Evolutionary conservation across 2,888 invertebrate species (phyloP), one percentile per base, ranked within the genome.

Genomic region (Lagria hirta): DNA sequence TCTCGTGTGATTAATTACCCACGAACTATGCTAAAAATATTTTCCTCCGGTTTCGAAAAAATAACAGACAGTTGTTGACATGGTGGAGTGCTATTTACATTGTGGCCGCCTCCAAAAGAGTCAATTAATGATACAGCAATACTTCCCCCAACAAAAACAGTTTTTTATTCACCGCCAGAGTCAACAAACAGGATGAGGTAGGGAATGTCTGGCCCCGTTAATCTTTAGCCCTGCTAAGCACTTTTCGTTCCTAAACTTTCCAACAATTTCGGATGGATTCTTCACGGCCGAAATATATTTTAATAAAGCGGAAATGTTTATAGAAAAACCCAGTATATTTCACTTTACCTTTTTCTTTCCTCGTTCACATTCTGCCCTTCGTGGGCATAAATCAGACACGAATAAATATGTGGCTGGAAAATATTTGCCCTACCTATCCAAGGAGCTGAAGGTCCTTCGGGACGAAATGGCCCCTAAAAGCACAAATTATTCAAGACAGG

Each of bases 101-200:
- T 36, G 36, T 36, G 27, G 26, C 26, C 21, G 27, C 18, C 21
- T 2, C 10, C 37, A 28, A 22, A 5, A 15, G 20, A 28, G 23
- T 43, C 35, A 43, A 34, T 43, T 43, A 43, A 43, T 43, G 35
- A 43, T 43, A 17, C 24, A 41, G 29, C 35, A 43, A 43, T 35
- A 35, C 35, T 41, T 41, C 33, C 10, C 24, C 41, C 33, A 41
- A 16, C 41, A 41, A 33, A 41, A 41, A 41, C 41, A 41, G 33
- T 30, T 33, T 41, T 41, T 38, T 38, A 5, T n/a, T 18, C 10
- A 18, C 21, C 28, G 16, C 6, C 21, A 42, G 12, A 37, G 38
- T 38, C 38, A 38, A 38, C 38, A 43, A 28, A 33, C 34, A 38
- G 32, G 34, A 44, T 44, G 24, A 37, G 26, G 43, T 29, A 38